These are phyloP conservation scores for Drosophila rubida DNA, from an alignment of 2,888 invertebrate species.

Conservation along the genomic window DNA sequence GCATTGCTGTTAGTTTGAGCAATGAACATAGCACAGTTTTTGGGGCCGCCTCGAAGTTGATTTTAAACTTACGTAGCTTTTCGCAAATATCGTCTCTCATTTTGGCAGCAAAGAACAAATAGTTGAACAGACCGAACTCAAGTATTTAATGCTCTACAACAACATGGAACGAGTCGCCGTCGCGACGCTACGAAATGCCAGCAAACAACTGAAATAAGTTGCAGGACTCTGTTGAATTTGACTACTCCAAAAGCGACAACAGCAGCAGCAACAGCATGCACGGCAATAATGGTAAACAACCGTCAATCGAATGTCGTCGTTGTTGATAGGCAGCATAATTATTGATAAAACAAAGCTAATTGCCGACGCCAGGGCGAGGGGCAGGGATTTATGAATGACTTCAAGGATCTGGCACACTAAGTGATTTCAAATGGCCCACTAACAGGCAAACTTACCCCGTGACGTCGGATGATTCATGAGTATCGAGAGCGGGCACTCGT, in stretches of 20 bases:
- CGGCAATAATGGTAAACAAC: slow-evolving; percentile 50
- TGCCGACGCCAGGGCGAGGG: slow-evolving; percentile 57
- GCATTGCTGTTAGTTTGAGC: too few relatives aligned
- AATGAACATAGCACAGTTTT: background rate
- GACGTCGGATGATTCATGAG: slow-evolving; percentile 95
- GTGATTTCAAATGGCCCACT: slow-evolving; percentile 69
- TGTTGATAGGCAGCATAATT: slow-evolving; percentile 71
- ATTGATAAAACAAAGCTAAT: slow-evolving; percentile 83
- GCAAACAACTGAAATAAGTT: slow-evolving; percentile 53
- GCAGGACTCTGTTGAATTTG: slow-evolving; percentile 14
- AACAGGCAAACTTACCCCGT: slow-evolving; percentile 89
- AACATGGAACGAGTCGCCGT: slow-evolving; percentile 12
- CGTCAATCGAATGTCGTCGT: slow-evolving; percentile 29
- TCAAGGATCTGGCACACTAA: slow-evolving; percentile 48
- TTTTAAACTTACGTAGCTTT: slow-evolving; percentile 35
- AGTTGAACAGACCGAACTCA: too few relatives aligned
- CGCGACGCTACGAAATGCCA: slow-evolving; percentile 48
- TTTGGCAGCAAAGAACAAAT: background rate
- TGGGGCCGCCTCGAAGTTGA: background rate
- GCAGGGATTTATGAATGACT: slow-evolving; percentile 56
- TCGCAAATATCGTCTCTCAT: slow-evolving; percentile 37
- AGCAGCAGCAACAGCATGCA: slow-evolving; percentile 37
- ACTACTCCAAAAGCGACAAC: slow-evolving; percentile 28
- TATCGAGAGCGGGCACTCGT: slow-evolving; percentile 98
- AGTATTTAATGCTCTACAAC: too few relatives aligned